phyloP scores from a whole-genome alignment of 2,113 vertebrate genomes.

The Paracanthobrama guichenoti region DNA sequence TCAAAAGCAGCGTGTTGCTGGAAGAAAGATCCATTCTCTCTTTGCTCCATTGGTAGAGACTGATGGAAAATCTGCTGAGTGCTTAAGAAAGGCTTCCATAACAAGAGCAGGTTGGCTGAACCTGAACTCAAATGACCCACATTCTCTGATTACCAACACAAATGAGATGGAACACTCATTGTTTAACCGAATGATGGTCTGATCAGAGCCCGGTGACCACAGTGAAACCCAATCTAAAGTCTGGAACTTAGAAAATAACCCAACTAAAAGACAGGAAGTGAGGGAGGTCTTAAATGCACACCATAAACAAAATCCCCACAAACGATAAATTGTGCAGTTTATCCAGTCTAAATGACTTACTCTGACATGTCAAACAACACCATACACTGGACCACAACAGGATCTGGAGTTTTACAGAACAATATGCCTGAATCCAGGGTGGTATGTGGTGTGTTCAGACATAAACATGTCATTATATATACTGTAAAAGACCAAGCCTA shows the following conservation, averaged over 20 bases:
- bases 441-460: conserved; percentile 16
- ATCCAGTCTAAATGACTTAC: conserved; percentile 20
- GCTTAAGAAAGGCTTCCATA: conserved; percentile 73
- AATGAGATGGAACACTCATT: conserved; percentile 65
- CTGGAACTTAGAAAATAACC: conserved; percentile 3
- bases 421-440: conserved; percentile 22
- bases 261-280: conserved; percentile 6
- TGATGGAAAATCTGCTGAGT: conserved; percentile 71
- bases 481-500: conserved; percentile 9
- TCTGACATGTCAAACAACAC: conserved; percentile 1
- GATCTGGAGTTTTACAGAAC: neutral
- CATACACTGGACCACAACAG: neutral
- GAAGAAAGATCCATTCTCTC: conserved; percentile 65
- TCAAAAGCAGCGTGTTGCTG: conserved; percentile 64
- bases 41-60: conserved; percentile 70
- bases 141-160: conserved; percentile 70
- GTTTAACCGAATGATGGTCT: conserved; percentile 50
- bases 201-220: conserved; percentile 10
- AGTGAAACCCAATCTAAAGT: conserved; percentile 31
- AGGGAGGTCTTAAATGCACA: conserved; percentile 12
- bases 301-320: conserved; percentile 50
- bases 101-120: conserved; percentile 76
- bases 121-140: conserved; percentile 76
- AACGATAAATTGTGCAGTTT: conserved; percentile 16
- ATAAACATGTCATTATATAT: conserved; percentile 34